phyloP scores from a whole-genome alignment of 2,797 vertebrate species.

The Crypturellus tataupa region DNA sequence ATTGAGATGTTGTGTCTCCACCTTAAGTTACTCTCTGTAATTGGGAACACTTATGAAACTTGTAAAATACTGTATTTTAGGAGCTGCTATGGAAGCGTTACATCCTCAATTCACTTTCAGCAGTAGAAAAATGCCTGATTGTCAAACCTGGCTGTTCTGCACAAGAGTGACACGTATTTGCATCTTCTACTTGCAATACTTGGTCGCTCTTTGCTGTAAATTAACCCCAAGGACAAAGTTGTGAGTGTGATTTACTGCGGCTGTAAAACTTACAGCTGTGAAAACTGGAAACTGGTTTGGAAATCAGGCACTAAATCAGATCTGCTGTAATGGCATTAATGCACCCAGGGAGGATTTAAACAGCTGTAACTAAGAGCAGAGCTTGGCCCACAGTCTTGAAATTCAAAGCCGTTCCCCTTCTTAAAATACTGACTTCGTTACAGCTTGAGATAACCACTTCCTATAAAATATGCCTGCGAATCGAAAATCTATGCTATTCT shows the following conservation, averaged over 20 bases:
- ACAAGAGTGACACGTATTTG: background rate
- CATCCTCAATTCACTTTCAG: background rate
- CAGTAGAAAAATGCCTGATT: background rate
- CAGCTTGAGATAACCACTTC: conserved; percentile 3
- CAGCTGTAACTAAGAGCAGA: background rate
- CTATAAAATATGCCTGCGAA: background rate
- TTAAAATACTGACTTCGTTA: conserved; percentile 38
- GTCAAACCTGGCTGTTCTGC: background rate
- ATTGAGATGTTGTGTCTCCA: background rate
- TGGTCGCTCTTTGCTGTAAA: conserved; percentile 16
- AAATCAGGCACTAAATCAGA: conserved; percentile 13
- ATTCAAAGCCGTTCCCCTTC: background rate
- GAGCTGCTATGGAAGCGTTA: background rate
- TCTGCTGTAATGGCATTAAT: background rate
- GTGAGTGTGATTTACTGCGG: background rate
- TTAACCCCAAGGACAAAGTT: background rate
- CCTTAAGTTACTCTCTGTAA: background rate
- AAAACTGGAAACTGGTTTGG: background rate
- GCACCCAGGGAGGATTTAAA: conserved; percentile 3
- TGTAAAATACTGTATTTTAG: background rate
- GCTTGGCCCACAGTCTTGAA: background rate
- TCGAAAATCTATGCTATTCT: background rate
- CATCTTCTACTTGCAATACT: background rate
- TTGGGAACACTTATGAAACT: background rate
- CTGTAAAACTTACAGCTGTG: conserved; percentile 20